These are phyloP conservation scores for Halyomorpha halys DNA, from an alignment of 1,140 invertebrate genomes.

Conservation along the genomic window DNA sequence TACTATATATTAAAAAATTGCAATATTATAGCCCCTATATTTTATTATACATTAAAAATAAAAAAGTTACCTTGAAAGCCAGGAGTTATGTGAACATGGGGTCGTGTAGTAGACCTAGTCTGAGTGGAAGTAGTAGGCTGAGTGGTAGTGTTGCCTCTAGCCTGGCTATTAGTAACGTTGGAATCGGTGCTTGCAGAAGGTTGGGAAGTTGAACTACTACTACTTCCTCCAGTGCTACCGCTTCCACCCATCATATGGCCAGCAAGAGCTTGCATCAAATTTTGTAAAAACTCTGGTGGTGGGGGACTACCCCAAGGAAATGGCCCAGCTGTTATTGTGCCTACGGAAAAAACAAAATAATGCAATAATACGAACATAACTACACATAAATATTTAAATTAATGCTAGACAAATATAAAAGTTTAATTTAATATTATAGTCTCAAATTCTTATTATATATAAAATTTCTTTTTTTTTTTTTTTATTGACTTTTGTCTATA, in stretches of 20 bases:
- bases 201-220: conserved; percentile 1
- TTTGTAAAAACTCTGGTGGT: conserved; percentile 44
- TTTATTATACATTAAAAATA: neutral
- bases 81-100: conserved; percentile 46
- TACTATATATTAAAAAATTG: too few relatives aligned
- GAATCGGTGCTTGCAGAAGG: neutral
- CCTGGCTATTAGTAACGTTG: conserved; percentile 30
- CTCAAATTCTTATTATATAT: too few relatives aligned
- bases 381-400: too few relatives aligned
- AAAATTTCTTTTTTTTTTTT: too few relatives aligned
- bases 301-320: conserved; percentile 34
- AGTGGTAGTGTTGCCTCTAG: conserved; percentile 47
- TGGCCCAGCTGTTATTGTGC: conserved; percentile 7
- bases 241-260: conserved; percentile 26
- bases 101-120: conserved; percentile 51
- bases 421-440: too few relatives aligned
- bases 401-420: too few relatives aligned
- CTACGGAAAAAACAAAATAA: neutral
- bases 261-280: conserved; percentile 44
- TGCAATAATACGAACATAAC: too few relatives aligned
- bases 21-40: too few relatives aligned
- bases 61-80: conserved; percentile 24
- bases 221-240: neutral
- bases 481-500: too few relatives aligned
- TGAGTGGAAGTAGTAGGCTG: conserved; percentile 53